Percentiles rank a stretch among this genome's conserved stretches.
Evolutionary conservation across 2,888 invertebrate species (phyloP).

Genomic region (Galerucella pusilla): DNA sequence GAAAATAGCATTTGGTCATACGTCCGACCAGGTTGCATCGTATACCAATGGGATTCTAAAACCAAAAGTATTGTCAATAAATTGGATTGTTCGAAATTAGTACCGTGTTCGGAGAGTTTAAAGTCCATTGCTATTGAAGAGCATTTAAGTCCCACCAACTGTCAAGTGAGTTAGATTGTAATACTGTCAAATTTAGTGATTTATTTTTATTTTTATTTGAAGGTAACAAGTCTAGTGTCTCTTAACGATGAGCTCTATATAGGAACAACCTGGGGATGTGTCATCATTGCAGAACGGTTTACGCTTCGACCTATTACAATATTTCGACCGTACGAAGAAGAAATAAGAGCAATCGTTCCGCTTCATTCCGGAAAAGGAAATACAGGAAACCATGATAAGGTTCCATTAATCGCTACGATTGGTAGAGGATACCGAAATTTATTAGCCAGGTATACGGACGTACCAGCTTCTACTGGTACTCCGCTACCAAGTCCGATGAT

Average conservation of each 20-base stretch:
- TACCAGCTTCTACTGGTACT: slow-evolving; percentile 63
- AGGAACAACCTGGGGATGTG: slow-evolving; percentile 95
- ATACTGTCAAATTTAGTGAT: not conserved
- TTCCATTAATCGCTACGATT: slow-evolving; percentile 66
- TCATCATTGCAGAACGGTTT: slow-evolving; percentile 87
- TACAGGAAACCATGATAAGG: slow-evolving; percentile 51
- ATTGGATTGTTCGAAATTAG: slow-evolving; percentile 91
- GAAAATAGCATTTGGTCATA: slow-evolving; percentile 80
- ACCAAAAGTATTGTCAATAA: slow-evolving; percentile 77
- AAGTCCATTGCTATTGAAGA: slow-evolving; percentile 93
- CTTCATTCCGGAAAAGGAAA: slow-evolving; percentile 59
- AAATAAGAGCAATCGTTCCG: slow-evolving; percentile 75
- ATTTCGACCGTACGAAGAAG: slow-evolving; percentile 91
- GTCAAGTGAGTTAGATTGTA: slow-evolving; percentile 69
- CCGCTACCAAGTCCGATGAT: slow-evolving; percentile 60
- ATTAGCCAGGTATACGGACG: slow-evolving; percentile 72
- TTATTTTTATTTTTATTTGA: slow-evolving; percentile 30
- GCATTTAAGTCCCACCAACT: slow-evolving; percentile 80
- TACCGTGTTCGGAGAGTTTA: slow-evolving; percentile 91
- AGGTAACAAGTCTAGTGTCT: slow-evolving; percentile 77
- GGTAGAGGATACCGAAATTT: slow-evolving; percentile 88
- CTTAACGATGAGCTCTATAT: slow-evolving; percentile 81
- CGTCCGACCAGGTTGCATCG: slow-evolving; percentile 86
- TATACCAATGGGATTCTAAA: slow-evolving; percentile 87
- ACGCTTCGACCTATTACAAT: slow-evolving; percentile 88